A percentile compares a stretch with the other conserved stretches of the same genome.
These are phyloP conservation scores for Diarsia mendica DNA, from an alignment of 2,888 invertebrate species.

Conservation along the genomic window DNA sequence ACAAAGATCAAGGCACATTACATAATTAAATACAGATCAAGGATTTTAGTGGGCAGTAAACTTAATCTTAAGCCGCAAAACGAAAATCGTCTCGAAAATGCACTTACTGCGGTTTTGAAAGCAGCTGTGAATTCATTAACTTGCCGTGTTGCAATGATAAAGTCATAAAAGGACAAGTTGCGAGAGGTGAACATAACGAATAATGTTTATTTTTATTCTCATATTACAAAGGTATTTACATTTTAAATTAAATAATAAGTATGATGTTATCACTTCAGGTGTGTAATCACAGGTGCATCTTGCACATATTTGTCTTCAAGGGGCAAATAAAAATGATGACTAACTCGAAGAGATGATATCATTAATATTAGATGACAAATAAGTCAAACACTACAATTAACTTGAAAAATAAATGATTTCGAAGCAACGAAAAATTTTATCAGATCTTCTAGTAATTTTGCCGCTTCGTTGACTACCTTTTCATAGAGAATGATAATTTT, in stretches of 20 bases:
- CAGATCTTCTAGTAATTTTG: background rate
- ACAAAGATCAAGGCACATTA: conserved; percentile 59
- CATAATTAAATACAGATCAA: conserved; percentile 56
- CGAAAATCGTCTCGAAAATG: conserved; percentile 46
- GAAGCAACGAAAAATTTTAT: background rate
- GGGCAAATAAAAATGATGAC: conserved; percentile 30
- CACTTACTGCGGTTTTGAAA: conserved; percentile 54
- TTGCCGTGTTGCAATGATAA: conserved; percentile 67
- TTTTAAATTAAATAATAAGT: conserved; percentile 45
- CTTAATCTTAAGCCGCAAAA: conserved; percentile 47
- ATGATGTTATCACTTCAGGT: conserved; percentile 35
- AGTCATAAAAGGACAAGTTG: conserved; percentile 68
- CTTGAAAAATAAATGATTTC: background rate
- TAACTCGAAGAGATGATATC: conserved; percentile 35
- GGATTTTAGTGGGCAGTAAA: conserved; percentile 55
- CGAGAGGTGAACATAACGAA: conserved; percentile 57
- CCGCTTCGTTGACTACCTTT: background rate
- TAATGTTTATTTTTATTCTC: conserved; percentile 56
- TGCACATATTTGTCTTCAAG: conserved; percentile 34
- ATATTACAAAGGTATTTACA: conserved; percentile 39
- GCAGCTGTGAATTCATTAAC: conserved; percentile 67
- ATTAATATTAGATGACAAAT: conserved; percentile 27
- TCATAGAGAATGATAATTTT: background rate
- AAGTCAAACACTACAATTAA: background rate
- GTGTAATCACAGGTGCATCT: conserved; percentile 51